Conservation (phyloP, 2,113 vertebrate genomes). For the Gymnogyps californianus region DNA sequence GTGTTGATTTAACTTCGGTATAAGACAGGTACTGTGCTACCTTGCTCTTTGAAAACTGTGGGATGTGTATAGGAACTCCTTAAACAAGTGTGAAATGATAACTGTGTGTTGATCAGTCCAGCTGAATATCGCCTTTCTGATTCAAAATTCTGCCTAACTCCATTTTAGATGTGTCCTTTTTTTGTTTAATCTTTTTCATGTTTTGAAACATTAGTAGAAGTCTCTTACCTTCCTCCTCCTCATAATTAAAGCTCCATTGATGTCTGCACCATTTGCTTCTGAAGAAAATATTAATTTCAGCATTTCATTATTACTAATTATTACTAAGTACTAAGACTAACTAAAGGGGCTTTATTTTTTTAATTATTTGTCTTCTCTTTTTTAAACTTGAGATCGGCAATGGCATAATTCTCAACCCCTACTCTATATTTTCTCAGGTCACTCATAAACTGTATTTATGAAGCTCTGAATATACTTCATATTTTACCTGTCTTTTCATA, state of each 20-base stretch:
- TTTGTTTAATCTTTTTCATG: neutral
- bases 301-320: neutral
- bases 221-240: neutral
- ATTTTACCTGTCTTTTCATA: neutral
- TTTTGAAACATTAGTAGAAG: neutral
- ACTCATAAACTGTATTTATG: neutral
- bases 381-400: neutral
- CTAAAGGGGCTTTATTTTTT: neutral
- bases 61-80: neutral
- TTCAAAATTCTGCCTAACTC: neutral
- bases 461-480: neutral
- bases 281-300: neutral
- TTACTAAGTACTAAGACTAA: neutral
- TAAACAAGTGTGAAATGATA: neutral
- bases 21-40: neutral
- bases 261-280: neutral
- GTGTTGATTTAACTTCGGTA: neutral
- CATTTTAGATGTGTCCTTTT: neutral
- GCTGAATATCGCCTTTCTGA: neutral
- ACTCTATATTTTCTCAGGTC: neutral
- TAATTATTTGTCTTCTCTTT: neutral
- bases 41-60: neutral
- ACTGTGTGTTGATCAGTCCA: neutral
- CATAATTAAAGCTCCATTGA: neutral
- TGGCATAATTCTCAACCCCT: neutral